phyloP scores from a whole-genome alignment of 2,888 invertebrate genomes.

The Sesamia inferens region DNA sequence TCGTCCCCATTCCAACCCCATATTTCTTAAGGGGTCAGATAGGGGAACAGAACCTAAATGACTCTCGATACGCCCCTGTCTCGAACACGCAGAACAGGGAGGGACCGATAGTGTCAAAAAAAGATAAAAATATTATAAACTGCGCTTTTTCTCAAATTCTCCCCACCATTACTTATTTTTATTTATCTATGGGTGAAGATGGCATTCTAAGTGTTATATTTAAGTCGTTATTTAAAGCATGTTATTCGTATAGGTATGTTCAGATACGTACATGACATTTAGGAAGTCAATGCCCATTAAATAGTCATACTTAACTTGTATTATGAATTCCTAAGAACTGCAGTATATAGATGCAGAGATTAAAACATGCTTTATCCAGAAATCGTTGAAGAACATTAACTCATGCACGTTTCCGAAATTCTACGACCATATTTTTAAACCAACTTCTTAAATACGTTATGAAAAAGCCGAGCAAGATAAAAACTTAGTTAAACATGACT shows the following conservation, averaged over 20 bases:
- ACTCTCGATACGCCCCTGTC: slow-evolving; percentile 87
- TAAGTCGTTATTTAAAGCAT: slow-evolving; percentile 41
- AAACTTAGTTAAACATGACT: slow-evolving; percentile 61
- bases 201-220: slow-evolving; percentile 57
- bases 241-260: slow-evolving; percentile 4
- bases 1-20: slow-evolving; percentile 70
- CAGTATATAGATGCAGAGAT: slow-evolving; percentile 27
- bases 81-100: slow-evolving; percentile 80
- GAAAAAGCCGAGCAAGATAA: slow-evolving; percentile 51
- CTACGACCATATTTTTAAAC: slow-evolving; percentile 29
- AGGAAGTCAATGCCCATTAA: slow-evolving; percentile 23
- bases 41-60: slow-evolving; percentile 80
- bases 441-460: slow-evolving; percentile 53
- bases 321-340: slow-evolving; percentile 21
- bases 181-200: slow-evolving; percentile 66
- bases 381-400: slow-evolving; percentile 38
- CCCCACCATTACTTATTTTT: slow-evolving; percentile 69
- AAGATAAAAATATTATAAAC: slow-evolving; percentile 90
- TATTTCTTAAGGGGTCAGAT: slow-evolving; percentile 83
- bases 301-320: slow-evolving; percentile 1
- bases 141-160: slow-evolving; percentile 76
- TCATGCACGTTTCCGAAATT: slow-evolving; percentile 44
- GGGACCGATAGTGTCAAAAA: slow-evolving; percentile 89
- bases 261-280: slow-evolving; percentile 9
- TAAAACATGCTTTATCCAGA: slow-evolving; percentile 21